Percentiles rank a stretch among this genome's conserved stretches.
These are phyloP conservation scores for Xestia rhomboidea DNA, from an alignment of 2,888 invertebrate species.

Conservation along the genomic window DNA sequence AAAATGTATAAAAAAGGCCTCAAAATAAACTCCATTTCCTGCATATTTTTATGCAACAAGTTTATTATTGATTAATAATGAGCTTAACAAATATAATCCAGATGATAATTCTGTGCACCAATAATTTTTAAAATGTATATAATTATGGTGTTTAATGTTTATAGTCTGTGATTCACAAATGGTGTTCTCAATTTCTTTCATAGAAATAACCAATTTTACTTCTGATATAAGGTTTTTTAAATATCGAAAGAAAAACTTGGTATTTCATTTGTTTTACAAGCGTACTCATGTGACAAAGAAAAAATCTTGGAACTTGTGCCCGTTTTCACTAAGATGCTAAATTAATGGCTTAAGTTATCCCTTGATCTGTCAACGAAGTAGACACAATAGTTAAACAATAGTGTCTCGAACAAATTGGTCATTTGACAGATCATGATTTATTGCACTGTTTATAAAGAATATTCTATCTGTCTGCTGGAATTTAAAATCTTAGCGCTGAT, in stretches of 20 bases:
- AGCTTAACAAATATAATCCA: not conserved
- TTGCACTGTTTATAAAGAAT: not conserved
- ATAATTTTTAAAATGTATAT: constrained; percentile 45
- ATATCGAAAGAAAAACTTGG: constrained; percentile 7
- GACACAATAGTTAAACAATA: no score
- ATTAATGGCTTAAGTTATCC: not conserved
- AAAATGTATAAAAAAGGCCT: not conserved
- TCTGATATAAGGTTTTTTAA: not conserved
- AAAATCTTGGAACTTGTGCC: not conserved
- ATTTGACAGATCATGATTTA: no score
- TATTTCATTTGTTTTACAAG: constrained; percentile 4
- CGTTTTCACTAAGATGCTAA: not conserved
- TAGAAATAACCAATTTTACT: constrained; percentile 23
- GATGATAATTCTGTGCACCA: constrained; percentile 19
- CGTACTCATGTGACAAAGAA: not conserved
- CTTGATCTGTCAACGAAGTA: no score
- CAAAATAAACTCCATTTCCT: not conserved
- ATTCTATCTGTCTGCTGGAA: not conserved
- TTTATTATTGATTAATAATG: not conserved
- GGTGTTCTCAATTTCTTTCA: constrained; percentile 5
- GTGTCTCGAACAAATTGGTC: no score
- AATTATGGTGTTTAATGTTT: constrained; percentile 50
- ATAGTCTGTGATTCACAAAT: constrained; percentile 50
- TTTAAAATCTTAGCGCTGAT: not conserved
- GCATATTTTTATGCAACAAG: not conserved